phyloP scores from a whole-genome alignment of 2,797 vertebrate species.

The Oreochromis mossambicus region DNA sequence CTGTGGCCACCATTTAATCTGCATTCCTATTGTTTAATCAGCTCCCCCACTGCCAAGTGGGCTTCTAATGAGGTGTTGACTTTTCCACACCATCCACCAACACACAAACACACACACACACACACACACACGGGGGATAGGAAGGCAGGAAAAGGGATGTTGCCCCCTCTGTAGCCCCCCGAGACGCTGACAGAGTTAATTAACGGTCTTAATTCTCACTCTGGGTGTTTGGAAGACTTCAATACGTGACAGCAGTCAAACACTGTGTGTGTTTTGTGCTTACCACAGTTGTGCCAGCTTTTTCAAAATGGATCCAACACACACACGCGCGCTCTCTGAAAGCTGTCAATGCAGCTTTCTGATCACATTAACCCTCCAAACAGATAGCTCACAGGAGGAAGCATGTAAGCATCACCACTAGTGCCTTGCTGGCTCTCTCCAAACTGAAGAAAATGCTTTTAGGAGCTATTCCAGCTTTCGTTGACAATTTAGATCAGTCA shows the following conservation, averaged over 20 bases:
- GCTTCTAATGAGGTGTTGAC: slow-evolving; percentile 60
- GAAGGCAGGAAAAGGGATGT: slow-evolving; percentile 11
- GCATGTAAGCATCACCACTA: not conserved
- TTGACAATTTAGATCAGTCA: not conserved
- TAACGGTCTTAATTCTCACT: slow-evolving; percentile 47
- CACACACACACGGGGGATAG: not conserved
- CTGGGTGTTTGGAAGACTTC: slow-evolving; percentile 25
- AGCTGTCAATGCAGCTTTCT: slow-evolving; percentile 2
- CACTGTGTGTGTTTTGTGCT: not conserved
- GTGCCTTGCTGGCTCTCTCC: not conserved
- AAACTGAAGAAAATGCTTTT: not conserved
- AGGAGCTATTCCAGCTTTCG: not conserved
- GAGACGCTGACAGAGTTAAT: slow-evolving; percentile 52
- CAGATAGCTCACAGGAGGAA: not conserved
- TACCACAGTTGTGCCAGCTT: not conserved
- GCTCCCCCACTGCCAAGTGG: slow-evolving; percentile 9
- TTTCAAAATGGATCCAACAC: not conserved
- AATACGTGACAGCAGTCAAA: slow-evolving; percentile 36
- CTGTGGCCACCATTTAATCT: slow-evolving; percentile 33
- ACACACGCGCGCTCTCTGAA: not conserved
- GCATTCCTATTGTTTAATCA: slow-evolving; percentile 56
- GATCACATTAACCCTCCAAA: not conserved
- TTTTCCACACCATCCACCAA: slow-evolving; percentile 11
- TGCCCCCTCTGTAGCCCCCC: not conserved
- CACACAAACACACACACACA: not conserved